phyloP scores from a whole-genome alignment of 2,888 invertebrate species.

The Eupithecia vulgata region DNA sequence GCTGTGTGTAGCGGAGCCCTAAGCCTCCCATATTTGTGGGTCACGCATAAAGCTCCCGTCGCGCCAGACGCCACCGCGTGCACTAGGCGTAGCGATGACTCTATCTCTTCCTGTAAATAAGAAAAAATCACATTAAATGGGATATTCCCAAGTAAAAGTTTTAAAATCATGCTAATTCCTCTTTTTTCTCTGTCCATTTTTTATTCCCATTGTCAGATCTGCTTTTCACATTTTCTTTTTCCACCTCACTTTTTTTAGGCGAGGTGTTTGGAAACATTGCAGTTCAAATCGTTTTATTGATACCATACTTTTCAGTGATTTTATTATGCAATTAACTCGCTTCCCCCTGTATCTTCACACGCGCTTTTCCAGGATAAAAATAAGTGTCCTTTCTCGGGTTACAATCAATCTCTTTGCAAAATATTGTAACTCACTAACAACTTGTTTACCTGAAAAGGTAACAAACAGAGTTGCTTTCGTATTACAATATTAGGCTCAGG shows the following conservation, averaged over 20 bases:
- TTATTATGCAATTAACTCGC: too few relatives aligned
- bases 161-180: background rate
- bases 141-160: background rate
- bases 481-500: background rate
- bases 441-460: background rate
- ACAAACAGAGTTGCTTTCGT: background rate
- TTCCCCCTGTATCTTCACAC: background rate
- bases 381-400: too few relatives aligned
- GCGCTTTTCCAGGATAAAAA: background rate
- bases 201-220: background rate
- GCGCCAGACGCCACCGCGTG: slow-evolving; percentile 90
- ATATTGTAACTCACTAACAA: background rate
- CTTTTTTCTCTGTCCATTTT: background rate
- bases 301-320: background rate
- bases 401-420: background rate
- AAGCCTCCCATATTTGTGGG: slow-evolving; percentile 87
- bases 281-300: background rate
- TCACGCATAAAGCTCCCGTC: slow-evolving; percentile 88
- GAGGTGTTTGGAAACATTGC: background rate
- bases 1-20: slow-evolving; percentile 88
- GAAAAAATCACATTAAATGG: background rate
- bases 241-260: background rate
- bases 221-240: too few relatives aligned
- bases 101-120: slow-evolving; percentile 82
- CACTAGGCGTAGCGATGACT: slow-evolving; percentile 88